Conservation (phyloP, 2,113 vertebrate genomes). For the Pagrus major region DNA sequence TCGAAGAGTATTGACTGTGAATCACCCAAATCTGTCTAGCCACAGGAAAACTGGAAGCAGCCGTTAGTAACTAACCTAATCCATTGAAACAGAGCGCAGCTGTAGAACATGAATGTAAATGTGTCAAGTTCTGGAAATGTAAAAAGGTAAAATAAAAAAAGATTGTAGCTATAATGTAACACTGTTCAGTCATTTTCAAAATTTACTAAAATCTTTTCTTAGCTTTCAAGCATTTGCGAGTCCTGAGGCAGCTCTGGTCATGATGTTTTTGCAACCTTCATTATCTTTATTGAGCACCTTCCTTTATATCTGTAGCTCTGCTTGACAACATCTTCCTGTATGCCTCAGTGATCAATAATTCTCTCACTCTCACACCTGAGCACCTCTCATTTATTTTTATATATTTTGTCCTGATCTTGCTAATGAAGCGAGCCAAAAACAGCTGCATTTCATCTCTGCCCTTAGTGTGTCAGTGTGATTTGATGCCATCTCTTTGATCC, state of each 20-base stretch:
- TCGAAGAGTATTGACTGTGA: conserved; percentile 22
- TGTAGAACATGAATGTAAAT: conserved; percentile 9
- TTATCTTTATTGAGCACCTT: neutral
- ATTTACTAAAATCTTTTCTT: neutral
- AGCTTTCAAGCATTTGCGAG: neutral
- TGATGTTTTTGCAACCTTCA: neutral
- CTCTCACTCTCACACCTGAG: neutral
- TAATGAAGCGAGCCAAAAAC: conserved; percentile 12
- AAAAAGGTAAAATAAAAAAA: neutral
- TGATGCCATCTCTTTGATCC: conserved; percentile 27
- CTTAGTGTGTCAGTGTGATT: conserved; percentile 32
- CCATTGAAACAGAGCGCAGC: neutral
- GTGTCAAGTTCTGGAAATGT: conserved; percentile 23
- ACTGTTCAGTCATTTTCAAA: neutral
- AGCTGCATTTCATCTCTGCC: neutral
- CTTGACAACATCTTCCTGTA: neutral
- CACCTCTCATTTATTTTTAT: neutral
- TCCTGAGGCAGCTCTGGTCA: neutral
- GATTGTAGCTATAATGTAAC: neutral
- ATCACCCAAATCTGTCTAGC: conserved; percentile 27
- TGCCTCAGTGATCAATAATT: conserved; percentile 4
- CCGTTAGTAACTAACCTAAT: neutral
- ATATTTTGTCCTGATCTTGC: neutral
- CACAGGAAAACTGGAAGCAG: conserved; percentile 30
- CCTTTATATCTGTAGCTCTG: neutral